Evolutionary conservation across 2,797 vertebrate genomes (phyloP).

Genomic region (Acanthurus leucopareius): DNA sequence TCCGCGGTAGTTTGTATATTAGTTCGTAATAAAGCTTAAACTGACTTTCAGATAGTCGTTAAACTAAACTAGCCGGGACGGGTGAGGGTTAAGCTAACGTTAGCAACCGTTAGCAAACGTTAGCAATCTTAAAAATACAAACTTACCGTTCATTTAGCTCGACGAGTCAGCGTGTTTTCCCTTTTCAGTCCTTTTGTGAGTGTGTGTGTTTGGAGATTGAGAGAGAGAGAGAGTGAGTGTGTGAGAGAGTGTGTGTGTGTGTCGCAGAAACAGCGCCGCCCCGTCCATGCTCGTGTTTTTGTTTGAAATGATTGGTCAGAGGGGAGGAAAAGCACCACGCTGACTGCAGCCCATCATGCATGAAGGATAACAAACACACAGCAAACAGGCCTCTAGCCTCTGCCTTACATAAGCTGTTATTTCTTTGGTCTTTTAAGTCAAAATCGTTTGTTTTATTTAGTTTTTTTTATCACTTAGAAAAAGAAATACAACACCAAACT

Average conservation of each 20-base stretch:
- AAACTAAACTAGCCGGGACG: not conserved
- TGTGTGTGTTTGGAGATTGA: not conserved
- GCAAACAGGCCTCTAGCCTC: not conserved
- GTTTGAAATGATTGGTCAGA: conserved; percentile 85
- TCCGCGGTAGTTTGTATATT: not conserved
- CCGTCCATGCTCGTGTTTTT: conserved; percentile 74
- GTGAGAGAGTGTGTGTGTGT: not conserved
- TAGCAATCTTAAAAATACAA: not conserved
- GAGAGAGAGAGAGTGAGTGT: not conserved
- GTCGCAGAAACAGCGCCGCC: conserved; percentile 42
- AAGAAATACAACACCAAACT: not conserved
- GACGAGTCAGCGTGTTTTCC: conserved; percentile 3
- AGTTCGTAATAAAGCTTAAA: not conserved
- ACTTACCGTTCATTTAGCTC: conserved; percentile 47
- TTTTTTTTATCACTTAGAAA: not conserved
- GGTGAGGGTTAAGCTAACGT: not conserved
- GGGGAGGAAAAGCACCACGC: conserved; percentile 42
- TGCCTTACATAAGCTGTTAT: conserved; percentile 25
- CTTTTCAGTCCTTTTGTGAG: not conserved
- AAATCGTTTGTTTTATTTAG: not conserved
- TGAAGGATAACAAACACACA: conserved; percentile 34
- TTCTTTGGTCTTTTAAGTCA: not conserved
- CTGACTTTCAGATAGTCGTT: not conserved
- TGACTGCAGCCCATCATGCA: conserved; percentile 15
- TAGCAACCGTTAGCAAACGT: not conserved